Percentiles rank a stretch among this genome's conserved stretches.
phyloP scores from a whole-genome alignment of 2,888 invertebrate species.

The Ypsolopha sequella region DNA sequence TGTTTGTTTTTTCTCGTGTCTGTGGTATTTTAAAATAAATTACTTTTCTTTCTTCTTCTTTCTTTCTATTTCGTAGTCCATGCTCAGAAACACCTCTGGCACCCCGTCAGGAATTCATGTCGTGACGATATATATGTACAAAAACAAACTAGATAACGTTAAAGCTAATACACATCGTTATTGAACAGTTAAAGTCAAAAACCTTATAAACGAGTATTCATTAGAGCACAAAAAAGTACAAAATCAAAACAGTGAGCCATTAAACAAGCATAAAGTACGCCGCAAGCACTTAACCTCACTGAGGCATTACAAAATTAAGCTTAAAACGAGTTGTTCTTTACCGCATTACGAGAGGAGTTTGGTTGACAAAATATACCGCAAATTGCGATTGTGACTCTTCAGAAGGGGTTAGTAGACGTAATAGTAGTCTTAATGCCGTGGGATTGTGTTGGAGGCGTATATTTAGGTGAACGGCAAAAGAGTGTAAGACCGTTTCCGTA shows the following conservation, averaged over 20 bases:
- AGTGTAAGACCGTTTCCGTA: not conserved
- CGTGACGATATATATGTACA: no score
- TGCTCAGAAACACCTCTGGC: no score
- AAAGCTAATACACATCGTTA: no score
- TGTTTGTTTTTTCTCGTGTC: no score
- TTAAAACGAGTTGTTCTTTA: conserved; percentile 28
- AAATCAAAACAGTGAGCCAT: not conserved
- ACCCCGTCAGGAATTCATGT: no score
- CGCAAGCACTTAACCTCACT: conserved; percentile 26
- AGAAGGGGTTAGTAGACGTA: conserved; percentile 45
- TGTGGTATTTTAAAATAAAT: no score
- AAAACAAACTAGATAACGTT: no score
- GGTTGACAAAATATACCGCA: conserved; percentile 58
- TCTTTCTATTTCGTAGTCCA: no score
- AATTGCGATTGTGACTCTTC: conserved; percentile 60
- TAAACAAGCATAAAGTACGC: conserved; percentile 30
- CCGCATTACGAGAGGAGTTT: conserved; percentile 25
- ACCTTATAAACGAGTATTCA: not conserved
- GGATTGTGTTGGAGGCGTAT: conserved; percentile 32
- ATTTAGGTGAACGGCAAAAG: no score
- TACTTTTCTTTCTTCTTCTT: no score
- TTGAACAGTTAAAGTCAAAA: not conserved
- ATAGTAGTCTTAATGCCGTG: conserved; percentile 49
- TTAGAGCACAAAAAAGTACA: not conserved
- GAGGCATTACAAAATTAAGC: conserved; percentile 38